Percentiles rank a stretch among this genome's conserved stretches.
Conservation (phyloP, 37 sponge, comb jelly and placozoan species). For the Agelas oroides region DNA sequence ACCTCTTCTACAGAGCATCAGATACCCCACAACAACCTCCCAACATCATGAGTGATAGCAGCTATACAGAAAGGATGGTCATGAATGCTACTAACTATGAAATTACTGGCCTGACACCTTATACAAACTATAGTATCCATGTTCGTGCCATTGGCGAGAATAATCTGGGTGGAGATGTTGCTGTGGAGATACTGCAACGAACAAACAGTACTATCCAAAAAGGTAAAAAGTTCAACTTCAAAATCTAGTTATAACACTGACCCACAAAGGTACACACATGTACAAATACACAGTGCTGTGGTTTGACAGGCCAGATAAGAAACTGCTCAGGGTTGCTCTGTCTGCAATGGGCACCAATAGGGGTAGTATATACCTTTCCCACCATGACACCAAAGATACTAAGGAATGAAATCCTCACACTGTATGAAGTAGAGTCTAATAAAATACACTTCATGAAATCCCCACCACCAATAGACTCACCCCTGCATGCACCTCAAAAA, state of each 20-base stretch:
- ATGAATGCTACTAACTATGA: neutral
- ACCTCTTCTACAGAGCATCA: constrained; percentile 19
- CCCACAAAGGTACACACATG: no score
- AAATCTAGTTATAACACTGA: no score
- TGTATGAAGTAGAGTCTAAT: constrained; percentile 29
- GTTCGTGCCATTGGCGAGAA: constrained; percentile 29
- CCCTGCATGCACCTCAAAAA: no score
- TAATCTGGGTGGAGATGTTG: constrained; percentile 7
- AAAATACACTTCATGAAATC: no score
- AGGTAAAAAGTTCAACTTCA: no score
- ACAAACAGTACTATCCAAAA: constrained; percentile 6
- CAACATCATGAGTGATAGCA: neutral
- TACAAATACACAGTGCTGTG: no score
- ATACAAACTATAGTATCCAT: constrained; percentile 28
- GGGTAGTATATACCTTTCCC: no score
- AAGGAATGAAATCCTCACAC: constrained; percentile 40
- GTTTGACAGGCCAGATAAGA: no score
- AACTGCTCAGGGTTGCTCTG: no score
- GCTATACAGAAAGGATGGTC: neutral
- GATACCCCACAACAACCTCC: neutral
- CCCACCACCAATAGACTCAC: neutral
- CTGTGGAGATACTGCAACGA: neutral
- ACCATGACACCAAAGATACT: neutral
- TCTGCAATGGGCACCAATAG: no score
- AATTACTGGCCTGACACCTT: constrained; percentile 13